Conservation (phyloP, 2,113 vertebrate species). For the Talpa occidentalis region DNA sequence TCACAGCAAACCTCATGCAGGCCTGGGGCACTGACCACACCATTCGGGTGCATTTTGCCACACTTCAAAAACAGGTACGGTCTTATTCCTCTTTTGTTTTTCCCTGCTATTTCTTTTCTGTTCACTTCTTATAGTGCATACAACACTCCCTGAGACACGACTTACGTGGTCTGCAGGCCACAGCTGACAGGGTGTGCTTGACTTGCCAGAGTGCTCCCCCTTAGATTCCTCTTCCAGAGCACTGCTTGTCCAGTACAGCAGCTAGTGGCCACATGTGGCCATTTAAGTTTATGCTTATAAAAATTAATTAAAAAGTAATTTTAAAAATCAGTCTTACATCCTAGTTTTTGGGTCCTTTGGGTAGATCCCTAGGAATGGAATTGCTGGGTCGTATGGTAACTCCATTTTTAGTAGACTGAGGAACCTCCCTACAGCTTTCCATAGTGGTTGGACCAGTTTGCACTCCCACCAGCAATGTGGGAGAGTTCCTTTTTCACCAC, state of each 20-base stretch:
- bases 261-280: not conserved
- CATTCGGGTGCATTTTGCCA: not conserved
- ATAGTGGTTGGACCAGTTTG: too few species aligned
- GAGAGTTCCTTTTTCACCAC: too few species aligned
- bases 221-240: not conserved
- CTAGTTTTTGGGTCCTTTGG: too few species aligned
- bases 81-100: not conserved
- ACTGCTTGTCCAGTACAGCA: not conserved
- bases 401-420: too few species aligned
- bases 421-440: too few species aligned
- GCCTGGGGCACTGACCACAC: not conserved
- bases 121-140: not conserved
- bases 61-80: not conserved
- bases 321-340: too few species aligned
- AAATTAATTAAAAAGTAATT: too few species aligned
- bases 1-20: not conserved
- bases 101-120: not conserved
- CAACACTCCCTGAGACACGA: not conserved
- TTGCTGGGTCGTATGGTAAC: too few species aligned
- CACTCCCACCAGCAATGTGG: too few species aligned
- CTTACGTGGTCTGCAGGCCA: not conserved
- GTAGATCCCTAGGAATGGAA: too few species aligned
- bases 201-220: not conserved
- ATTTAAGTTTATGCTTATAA: not conserved
- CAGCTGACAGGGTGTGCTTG: not conserved